Conservation (phyloP, 2,113 vertebrate genomes). For the Vidua macroura region DNA sequence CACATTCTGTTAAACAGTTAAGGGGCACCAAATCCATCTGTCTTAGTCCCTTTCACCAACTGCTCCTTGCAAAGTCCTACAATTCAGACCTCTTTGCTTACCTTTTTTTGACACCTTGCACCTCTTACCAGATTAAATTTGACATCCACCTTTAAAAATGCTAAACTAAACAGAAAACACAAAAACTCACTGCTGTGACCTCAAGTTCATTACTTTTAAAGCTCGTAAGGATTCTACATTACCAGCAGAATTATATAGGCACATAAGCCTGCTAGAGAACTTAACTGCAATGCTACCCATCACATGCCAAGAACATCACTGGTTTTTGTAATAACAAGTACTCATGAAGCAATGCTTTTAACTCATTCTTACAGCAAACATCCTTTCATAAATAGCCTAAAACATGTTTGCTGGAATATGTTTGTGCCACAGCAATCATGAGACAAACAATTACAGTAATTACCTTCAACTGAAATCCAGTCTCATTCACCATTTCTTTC, state of each 20-base stretch:
- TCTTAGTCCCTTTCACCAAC: not conserved
- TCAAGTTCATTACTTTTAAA: not conserved
- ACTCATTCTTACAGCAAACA: not conserved
- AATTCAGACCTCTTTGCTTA: not conserved
- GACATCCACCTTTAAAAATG: not conserved
- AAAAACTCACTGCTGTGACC: not conserved
- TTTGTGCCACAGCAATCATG: not conserved
- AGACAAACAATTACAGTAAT: not conserved
- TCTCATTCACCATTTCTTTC: slow-evolving; percentile 92
- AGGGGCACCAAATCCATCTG: not conserved
- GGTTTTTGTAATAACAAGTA: not conserved
- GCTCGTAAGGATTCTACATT: not conserved
- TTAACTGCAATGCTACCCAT: not conserved
- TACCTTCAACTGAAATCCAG: slow-evolving; percentile 95
- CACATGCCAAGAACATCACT: not conserved
- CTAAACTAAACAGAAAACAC: not conserved
- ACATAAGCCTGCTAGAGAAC: not conserved
- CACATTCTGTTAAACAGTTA: not conserved
- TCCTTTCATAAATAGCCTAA: not conserved
- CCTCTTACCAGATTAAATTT: not conserved
- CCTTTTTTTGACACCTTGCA: not conserved
- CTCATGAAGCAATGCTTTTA: not conserved
- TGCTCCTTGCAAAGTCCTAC: not conserved
- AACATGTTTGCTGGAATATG: not conserved
- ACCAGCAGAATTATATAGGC: not conserved